Base-by-base conservation (phyloP, 2,797 vertebrate species). In the Sebastes oblongus region DNA sequence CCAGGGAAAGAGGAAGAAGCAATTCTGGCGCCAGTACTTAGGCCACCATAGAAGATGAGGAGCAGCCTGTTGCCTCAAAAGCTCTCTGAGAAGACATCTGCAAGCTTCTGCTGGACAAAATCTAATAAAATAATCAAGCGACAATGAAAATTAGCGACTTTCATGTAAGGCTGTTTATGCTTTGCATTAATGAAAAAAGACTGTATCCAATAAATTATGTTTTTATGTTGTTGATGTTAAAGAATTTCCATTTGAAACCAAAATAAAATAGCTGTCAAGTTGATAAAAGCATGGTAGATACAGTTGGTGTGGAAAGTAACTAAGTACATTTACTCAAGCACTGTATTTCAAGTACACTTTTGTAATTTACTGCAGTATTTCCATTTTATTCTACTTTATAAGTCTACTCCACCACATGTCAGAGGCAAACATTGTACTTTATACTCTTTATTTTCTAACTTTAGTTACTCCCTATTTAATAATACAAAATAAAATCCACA, bases 261-360 rank as follows among this genome's bases (percentile, higher is more conserved):
- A 64, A 65, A 32, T 4, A 16, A 14, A 32, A 60, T 4, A 55
- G 25, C 2, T 24, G 10, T 14, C 2, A 25, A 3, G 3, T 24
- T 30, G 4, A 46, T 10, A 34, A 1, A 11, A 0, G 22, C 2
- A 0, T 36, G 6, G 20, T 29, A 16, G 10, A n/a, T 3, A 25
- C 14, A 46, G 42, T 16, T 1, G 0, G 42, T 18, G 14, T 46
- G 3, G 14, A 7, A 18, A 18, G 42, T 46, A 6, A 39, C 13
- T 39, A 50, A 50, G 18, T 50, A 20, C 46, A 50, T 50, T 50
- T 50, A 20, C 16, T 50, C 3, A 50, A 50, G 46, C 14, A 50
- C 46, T 50, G 16, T 50, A 50, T 13, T 39, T 39, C 36, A 39
- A 39, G 36, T 13, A 13, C 46, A 50, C 0, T 50, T 50, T 50